Evolutionary conservation across 2,888 invertebrate genomes (phyloP), one percentile per base, ranked within the genome.

Genomic region (Dicycla oo): DNA sequence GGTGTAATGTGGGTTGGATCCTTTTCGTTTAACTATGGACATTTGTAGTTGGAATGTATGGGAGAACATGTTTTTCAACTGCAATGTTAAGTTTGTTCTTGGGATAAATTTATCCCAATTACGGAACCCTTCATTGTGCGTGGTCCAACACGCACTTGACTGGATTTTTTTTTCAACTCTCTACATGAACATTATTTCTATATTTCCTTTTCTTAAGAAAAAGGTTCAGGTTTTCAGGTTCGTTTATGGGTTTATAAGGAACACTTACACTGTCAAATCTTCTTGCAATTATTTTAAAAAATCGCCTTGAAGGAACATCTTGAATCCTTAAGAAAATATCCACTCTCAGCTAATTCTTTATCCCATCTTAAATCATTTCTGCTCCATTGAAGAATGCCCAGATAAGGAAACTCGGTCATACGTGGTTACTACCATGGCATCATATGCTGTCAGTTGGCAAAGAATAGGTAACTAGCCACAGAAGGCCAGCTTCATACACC

Each of bases 391-490:
- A 72, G 40, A 66, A 56, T 53, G 30, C 23, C 47, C 34, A 43
- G 73, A 82, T 79, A 67, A 60, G 34, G 47, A 66, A 67, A 64
- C 60, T 76, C 45, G 58, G 72, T 45, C 69, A 49, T 63, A 72
- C 66, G 58, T 63, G 61, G 61, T 53, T 10, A 57, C n/a, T 43
- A 62, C 26, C n/a, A n/a, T n/a, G n/a, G 26, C 20, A n/a, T n/a
- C 38, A 13, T 60, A 54, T 54, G 49, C 30, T 38, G 49, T 43
- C 26, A 51, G 49, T 26, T 13, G 5, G 10, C 13, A 38, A n/a
- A 53, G 13, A 13, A n/a, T 15, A 38, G 20, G 5, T 15, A 43
- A 1, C 2, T 18, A n/a, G n/a, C n/a, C n/a, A 1, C 49, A 72
- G 72, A 69, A 72, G 23, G 18, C 1, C 1, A 40, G 2, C 5